A percentile compares a stretch with the other conserved stretches of the same genome.
Conservation (phyloP, 2,113 vertebrate genomes). For the Phaethornis superciliosus region DNA sequence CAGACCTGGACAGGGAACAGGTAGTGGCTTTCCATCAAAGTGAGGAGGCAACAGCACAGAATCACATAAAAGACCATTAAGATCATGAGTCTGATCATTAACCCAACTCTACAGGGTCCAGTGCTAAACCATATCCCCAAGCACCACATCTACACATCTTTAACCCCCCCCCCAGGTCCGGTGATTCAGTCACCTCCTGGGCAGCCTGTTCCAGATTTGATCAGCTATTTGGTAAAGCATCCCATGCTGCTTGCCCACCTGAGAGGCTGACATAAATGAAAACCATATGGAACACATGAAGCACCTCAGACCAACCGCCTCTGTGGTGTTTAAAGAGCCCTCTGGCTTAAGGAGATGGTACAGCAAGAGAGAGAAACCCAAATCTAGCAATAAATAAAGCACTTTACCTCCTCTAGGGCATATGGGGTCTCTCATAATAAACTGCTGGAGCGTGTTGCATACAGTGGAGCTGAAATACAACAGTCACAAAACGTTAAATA, state of each 20-base stretch:
- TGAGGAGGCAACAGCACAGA: not conserved
- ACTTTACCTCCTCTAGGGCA: not conserved
- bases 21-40: not conserved
- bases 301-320: not conserved
- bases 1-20: too few species aligned
- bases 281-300: rapidly evolving
- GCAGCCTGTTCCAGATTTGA: too few species aligned
- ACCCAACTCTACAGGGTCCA: too few species aligned
- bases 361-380: not conserved
- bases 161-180: too few species aligned
- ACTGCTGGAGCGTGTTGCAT: rapidly evolving
- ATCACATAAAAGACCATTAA: too few species aligned
- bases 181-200: too few species aligned
- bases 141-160: too few species aligned
- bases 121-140: too few species aligned
- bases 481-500: not conserved
- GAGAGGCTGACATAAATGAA: not conserved
- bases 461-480: not conserved
- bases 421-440: rapidly evolving
- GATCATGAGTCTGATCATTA: too few species aligned
- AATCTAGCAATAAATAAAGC: too few species aligned
- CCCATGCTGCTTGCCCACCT: rapidly evolving
- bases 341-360: not conserved
- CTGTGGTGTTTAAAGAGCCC: not conserved
- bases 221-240: too few species aligned